Conservation (phyloP, 1,140 invertebrate species). For the Apis laboriosa region DNA sequence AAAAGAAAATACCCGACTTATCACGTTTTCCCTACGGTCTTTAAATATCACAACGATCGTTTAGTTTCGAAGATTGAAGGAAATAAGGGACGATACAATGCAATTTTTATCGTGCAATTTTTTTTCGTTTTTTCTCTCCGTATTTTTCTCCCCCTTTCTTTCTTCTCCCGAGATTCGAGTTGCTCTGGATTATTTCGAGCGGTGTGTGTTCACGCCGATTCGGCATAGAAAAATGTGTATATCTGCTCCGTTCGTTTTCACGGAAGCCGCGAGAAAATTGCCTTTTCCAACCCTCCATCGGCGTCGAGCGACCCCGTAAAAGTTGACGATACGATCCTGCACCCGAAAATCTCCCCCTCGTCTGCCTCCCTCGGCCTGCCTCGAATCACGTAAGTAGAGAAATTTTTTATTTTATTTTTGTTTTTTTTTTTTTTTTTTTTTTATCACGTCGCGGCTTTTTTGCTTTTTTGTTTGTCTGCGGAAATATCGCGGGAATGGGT, state of each 20-base stretch:
- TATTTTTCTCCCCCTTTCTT: background rate
- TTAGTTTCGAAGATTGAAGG: background rate
- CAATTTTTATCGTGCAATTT: background rate
- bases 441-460: background rate
- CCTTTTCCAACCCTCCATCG: background rate
- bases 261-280: background rate
- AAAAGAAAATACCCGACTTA: no score
- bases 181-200: background rate
- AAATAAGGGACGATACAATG: background rate
- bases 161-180: background rate
- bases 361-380: constrained; percentile 53
- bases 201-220: background rate
- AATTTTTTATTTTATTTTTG: constrained; percentile 56
- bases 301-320: constrained; percentile 30
- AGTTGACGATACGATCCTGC: constrained; percentile 29
- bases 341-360: constrained; percentile 47
- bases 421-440: constrained; percentile 37
- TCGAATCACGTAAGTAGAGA: constrained; percentile 72
- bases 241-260: background rate
- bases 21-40: no score
- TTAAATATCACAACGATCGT: no score
- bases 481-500: no score
- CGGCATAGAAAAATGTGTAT: background rate
- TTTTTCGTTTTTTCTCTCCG: background rate
- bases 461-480: background rate